Evolutionary conservation across 2,113 vertebrate genomes (phyloP), one percentile per base, ranked within the genome.

Genomic region (Pithys albifrons): DNA sequence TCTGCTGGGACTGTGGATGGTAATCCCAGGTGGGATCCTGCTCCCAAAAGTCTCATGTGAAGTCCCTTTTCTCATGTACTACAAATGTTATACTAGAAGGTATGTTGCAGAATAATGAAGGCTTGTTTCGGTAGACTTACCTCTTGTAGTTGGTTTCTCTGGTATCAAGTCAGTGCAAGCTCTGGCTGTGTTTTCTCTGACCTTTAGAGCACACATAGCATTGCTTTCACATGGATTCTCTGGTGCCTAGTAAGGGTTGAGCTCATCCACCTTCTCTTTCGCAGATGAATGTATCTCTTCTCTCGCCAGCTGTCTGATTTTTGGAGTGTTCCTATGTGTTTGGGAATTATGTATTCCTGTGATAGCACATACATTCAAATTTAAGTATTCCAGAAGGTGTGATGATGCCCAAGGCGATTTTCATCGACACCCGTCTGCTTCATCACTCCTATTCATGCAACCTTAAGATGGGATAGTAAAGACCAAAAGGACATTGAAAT

Each of bases 351-450:
- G 84, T 93, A 95, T 96, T 96, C 94, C 70, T 95, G 93, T 95
- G 95, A 81, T 93, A 95, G 76, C 31, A 2, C 88, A 83, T 93
- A 90, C 90, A 87, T 94, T 94, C 93, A 86, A 69, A 93, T 93
- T 71, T 94, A 93, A 96, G 85, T 86, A 88, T 92, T 94, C 95
- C 96, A 95, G 95, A 95, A 96, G 96, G 95, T 52, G 76, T 90
- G 93, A 95, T 94, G 95, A 86, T 96, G 95, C 95, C 88, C 88
- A 65, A 90, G 93, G 93, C 85, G 0, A 71, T 94, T 93, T 96
- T 96, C 65, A 43, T 94, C 4, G 29, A 89, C 83, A 86, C 73
- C 70, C 61, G 49, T 97, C 96, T 97, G 93, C 93, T 93, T 91
- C 83, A 62, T 84, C 58, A n/a, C 83, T 94, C 79, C 83, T 74